These are phyloP conservation scores for Argyrosomus regius DNA, from an alignment of 2,797 vertebrate genomes.

Conservation along the genomic window DNA sequence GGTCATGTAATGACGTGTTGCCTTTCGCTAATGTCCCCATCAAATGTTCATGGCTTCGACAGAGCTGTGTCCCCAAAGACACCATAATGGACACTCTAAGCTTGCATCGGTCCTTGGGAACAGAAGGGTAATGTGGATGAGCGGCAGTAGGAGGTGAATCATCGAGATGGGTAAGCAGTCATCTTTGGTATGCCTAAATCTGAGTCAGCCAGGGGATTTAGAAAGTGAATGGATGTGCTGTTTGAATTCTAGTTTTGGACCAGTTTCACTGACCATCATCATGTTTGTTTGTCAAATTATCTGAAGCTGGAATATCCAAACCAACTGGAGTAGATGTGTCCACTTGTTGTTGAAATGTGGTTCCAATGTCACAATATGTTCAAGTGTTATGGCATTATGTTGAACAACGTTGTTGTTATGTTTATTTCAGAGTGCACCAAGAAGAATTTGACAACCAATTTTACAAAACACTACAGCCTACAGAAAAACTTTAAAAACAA, in stretches of 20 bases:
- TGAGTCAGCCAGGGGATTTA: conserved; percentile 37
- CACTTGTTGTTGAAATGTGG: not conserved
- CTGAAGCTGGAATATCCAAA: not conserved
- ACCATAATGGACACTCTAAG: conserved; percentile 71
- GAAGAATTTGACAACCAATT: not conserved
- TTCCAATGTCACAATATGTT: not conserved
- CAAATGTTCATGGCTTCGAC: conserved; percentile 70
- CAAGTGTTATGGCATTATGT: not conserved
- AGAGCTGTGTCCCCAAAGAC: conserved; percentile 67
- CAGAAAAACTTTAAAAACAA: not conserved
- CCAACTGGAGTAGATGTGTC: not conserved
- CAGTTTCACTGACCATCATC: conserved; percentile 22
- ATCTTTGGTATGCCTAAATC: conserved; percentile 41
- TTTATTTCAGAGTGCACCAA: not conserved
- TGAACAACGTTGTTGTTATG: too few relatives aligned
- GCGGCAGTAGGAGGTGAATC: conserved; percentile 60
- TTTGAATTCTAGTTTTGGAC: conserved; percentile 22
- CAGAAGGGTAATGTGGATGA: conserved; percentile 66
- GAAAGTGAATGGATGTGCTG: conserved; percentile 7
- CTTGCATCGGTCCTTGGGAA: conserved; percentile 52
- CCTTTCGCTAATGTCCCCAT: conserved; percentile 76
- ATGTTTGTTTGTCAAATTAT: not conserved
- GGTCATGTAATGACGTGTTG: conserved; percentile 80
- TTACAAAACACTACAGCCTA: not conserved
- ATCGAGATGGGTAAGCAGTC: conserved; percentile 47